phyloP scores from a whole-genome alignment of 2,113 vertebrate genomes.

The Atlantisia rogersi region DNA sequence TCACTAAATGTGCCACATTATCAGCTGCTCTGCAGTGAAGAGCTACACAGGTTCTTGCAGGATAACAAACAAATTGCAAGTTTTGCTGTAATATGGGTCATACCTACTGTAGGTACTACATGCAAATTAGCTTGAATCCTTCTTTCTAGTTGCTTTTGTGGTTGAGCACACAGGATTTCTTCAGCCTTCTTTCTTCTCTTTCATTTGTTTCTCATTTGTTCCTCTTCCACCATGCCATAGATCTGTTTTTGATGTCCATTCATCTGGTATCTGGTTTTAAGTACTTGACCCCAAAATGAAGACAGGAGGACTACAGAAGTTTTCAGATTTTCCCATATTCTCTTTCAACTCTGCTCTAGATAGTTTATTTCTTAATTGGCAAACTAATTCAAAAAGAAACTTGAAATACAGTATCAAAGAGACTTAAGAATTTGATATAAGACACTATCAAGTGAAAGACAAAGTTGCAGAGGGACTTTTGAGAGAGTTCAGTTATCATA shows the following conservation, averaged over 20 bases:
- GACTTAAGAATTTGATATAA: neutral
- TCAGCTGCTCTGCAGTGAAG: neutral
- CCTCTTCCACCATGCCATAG: neutral
- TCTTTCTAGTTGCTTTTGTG: neutral
- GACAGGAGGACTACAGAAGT: neutral
- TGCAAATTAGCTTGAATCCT: constrained; percentile 29
- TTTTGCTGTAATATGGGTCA: neutral
- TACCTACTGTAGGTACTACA: constrained; percentile 72
- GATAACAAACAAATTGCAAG: neutral
- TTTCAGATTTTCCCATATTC: neutral
- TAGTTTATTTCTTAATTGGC: neutral
- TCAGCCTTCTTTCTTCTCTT: neutral
- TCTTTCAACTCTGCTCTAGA: constrained; percentile 18
- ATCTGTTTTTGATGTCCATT: neutral
- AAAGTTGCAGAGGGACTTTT: neutral
- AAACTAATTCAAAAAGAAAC: neutral
- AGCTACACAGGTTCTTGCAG: neutral
- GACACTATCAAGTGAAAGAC: neutral
- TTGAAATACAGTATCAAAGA: neutral
- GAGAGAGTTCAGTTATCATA: neutral
- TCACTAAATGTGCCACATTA: neutral
- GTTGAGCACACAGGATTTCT: neutral
- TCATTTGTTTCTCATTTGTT: neutral
- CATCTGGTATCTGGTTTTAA: neutral
- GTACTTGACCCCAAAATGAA: neutral